A percentile compares a stretch with the other conserved stretches of the same genome.
Evolutionary conservation across 2,797 vertebrate species (phyloP).

Genomic region (Esox lucius): DNA sequence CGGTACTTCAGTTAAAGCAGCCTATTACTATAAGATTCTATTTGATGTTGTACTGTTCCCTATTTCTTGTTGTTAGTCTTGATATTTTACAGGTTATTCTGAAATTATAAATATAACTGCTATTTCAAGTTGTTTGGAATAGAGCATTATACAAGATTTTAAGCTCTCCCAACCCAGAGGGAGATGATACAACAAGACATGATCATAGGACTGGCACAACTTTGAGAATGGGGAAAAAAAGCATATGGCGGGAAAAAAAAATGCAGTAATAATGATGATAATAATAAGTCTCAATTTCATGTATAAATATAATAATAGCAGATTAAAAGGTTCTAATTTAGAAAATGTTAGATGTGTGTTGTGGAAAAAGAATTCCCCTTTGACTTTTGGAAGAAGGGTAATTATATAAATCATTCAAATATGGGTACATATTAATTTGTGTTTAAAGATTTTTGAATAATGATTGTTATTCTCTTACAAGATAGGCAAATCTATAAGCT

Average conservation of each 20-base stretch:
- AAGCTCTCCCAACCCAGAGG: no score
- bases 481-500: background rate
- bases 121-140: no score
- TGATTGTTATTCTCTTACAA: background rate
- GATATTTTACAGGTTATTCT: no score
- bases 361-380: background rate
- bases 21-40: no score
- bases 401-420: background rate
- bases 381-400: background rate
- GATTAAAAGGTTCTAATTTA: background rate
- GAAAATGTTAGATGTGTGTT: background rate
- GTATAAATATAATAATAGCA: background rate
- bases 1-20: no score
- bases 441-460: background rate
- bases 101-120: no score
- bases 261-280: background rate
- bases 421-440: background rate
- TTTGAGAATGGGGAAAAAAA: no score
- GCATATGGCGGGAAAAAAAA: background rate
- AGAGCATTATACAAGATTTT: no score
- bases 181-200: no score
- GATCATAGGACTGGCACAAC: no score
- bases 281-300: background rate
- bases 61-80: no score
- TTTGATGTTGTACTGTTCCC: no score